Base-by-base conservation (phyloP, 2,113 vertebrate species). In the Camarhynchus parvulus region DNA sequence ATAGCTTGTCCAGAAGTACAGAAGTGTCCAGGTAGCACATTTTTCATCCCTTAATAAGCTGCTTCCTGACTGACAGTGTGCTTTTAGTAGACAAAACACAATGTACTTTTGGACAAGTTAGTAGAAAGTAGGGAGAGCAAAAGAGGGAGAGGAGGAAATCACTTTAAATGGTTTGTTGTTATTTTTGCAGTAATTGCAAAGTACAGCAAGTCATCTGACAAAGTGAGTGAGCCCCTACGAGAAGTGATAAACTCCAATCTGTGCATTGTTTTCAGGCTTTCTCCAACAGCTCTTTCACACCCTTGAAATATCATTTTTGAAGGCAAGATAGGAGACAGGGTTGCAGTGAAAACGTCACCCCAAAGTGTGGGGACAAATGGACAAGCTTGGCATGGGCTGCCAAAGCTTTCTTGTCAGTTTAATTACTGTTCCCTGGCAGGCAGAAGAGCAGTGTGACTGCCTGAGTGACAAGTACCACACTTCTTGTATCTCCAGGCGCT, bases 181-280 rank as follows among this genome's bases (percentile, higher is more conserved):
- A 95, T 96, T 97, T 96, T 97, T 94, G 89, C 89, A 80, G 94
- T 92, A 95, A 95, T 95, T 95, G 89, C 87, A 87, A 95, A 95
- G 92, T 89, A 91, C 89, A 78, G 56, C 91, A 82, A 92, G 95
- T 96, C 96, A 95, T 89, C 95, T 97, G 96, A 97, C 94, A 95
- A 87, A 95, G 83, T 53, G 77, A 94, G 86, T 7, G 56, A 96
- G 87, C 41, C 70, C 91, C 77, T 97, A 42, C 5, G 18, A 87
- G 80, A 78, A 72, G 70, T 23, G 89, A 95, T 96, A 96, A 95
- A 89, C 81, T 76, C 87, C 92, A 49, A 0, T 87, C 74, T 69
- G 74, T 33, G 77, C 68, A 89, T 95, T 95, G 89, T 95, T 95
- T 92, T 97, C 94, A 91, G 91, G 47, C 92, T 92, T 96, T 95